Evolutionary conservation across 30 jellyfish, hydroid and myxozoan genomes (phyloP).

Genomic region (Hydractinia symbiolongicarpus): DNA sequence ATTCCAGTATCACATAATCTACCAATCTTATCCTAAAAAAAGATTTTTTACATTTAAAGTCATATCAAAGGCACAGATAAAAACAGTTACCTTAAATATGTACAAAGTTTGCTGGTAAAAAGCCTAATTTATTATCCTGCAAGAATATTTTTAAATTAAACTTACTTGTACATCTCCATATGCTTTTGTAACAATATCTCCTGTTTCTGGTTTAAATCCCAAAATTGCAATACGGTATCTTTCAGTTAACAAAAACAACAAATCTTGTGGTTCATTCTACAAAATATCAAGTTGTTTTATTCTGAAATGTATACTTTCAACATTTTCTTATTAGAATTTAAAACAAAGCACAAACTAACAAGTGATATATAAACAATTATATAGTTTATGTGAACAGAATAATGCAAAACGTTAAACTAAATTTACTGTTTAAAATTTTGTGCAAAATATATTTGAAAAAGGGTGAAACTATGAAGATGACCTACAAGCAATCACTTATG

Average conservation of each 20-base stretch:
- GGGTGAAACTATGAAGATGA: no score
- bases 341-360: neutral
- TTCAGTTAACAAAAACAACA: constrained; percentile 77
- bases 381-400: no score
- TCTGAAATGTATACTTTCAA: no score
- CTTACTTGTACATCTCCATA: constrained; percentile 94
- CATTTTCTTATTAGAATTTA: neutral
- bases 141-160: neutral
- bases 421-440: no score
- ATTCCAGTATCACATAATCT: constrained; percentile 89
- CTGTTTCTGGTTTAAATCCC: constrained; percentile 58
- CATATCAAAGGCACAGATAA: no score
- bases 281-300: neutral
- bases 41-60: no score
- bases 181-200: constrained; percentile 75
- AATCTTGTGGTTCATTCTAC: constrained; percentile 77
- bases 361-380: no score
- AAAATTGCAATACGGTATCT: constrained; percentile 84
- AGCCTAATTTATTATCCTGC: neutral
- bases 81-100: neutral
- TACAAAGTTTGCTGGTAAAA: neutral
- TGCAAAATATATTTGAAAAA: no score
- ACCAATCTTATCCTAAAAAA: constrained; percentile 86
- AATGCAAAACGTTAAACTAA: no score
- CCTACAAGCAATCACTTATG: no score